Base-by-base conservation (phyloP, 2,113 vertebrate species). In the Lagopus muta region DNA sequence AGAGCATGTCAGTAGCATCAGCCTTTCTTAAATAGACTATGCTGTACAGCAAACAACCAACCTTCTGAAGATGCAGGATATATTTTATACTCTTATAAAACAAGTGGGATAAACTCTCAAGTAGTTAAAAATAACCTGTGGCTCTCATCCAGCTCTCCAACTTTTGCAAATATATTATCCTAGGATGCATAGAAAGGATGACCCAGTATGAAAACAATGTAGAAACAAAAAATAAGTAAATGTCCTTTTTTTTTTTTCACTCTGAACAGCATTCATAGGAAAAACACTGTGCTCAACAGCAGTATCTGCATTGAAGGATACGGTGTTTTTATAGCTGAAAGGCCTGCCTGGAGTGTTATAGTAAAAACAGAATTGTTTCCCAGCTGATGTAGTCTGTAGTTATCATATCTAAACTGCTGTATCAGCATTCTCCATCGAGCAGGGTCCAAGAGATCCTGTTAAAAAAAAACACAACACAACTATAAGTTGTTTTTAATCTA, bases 271-370 rank as follows among this genome's bases (percentile, higher is more conserved):
- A 85, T 10, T 42, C 8, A 48, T 3, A 43, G 34, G 20, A 62
- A 84, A 84, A 43, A 6, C 4, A 1, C 15, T 50, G 16, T 43
- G 15, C 30, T 78, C 6, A 1, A 47, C 43, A 72, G 47, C 64
- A 71, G 20, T 14, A 81, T 34, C n/a, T 81, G 47, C 27, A n/a
- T 64, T 61, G 75, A 88, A 99, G 98, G 99, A 99, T 99, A 99
- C 99, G 99, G 99, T 78, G 99, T 99, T 98, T 99, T 99, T 92
- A 99, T 99, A 92, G 99, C 99, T 43, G 99, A 99, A 89, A 99
- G 99, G 71, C 99, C 99, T 27, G 99, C 99, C 98, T 99, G 99
- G 67, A 99, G 98, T 45, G 99, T 99, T 95, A 99, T 99, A 45
- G 99, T 99, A 97, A 99, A 99, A 82, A 99, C 99, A 2, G 99